Evolutionary conservation across 2,888 invertebrate species (phyloP).

Genomic region (Agrochola circellaris): DNA sequence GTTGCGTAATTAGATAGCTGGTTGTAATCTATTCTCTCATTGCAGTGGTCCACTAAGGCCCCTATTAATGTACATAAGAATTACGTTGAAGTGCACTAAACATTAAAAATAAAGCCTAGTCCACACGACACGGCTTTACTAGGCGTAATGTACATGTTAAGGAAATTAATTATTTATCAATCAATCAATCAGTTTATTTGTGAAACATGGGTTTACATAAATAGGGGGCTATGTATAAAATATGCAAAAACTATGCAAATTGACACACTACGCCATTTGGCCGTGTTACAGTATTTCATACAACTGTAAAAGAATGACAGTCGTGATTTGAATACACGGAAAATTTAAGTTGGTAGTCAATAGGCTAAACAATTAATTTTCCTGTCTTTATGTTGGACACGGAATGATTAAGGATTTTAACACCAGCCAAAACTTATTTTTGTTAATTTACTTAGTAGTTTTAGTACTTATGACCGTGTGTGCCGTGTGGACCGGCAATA

Average conservation of each 20-base stretch:
- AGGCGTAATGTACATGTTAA: not conserved
- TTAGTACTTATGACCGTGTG: not conserved
- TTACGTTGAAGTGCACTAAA: constrained; percentile 41
- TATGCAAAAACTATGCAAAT: too few species aligned
- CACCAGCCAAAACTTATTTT: not conserved
- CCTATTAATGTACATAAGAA: constrained; percentile 48
- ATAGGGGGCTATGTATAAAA: too few species aligned
- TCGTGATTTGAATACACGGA: not conserved
- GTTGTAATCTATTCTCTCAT: constrained; percentile 27
- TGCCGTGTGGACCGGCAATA: constrained; percentile 22
- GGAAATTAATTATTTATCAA: not conserved
- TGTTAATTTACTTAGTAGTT: not conserved
- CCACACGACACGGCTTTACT: constrained; percentile 29
- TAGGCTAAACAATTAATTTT: not conserved
- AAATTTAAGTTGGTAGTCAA: not conserved
- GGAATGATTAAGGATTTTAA: not conserved
- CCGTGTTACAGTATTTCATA: not conserved
- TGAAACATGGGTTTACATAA: too few species aligned
- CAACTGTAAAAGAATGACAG: not conserved
- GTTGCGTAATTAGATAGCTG: too few species aligned
- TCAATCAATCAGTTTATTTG: too few species aligned
- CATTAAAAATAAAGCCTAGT: constrained; percentile 16
- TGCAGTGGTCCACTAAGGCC: constrained; percentile 49
- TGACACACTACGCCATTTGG: not conserved
- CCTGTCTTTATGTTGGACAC: not conserved